Percentiles rank a stretch among this genome's conserved stretches.
Evolutionary conservation across 2,888 invertebrate genomes (phyloP).

Genomic region (Diaprepes abbreviatus): DNA sequence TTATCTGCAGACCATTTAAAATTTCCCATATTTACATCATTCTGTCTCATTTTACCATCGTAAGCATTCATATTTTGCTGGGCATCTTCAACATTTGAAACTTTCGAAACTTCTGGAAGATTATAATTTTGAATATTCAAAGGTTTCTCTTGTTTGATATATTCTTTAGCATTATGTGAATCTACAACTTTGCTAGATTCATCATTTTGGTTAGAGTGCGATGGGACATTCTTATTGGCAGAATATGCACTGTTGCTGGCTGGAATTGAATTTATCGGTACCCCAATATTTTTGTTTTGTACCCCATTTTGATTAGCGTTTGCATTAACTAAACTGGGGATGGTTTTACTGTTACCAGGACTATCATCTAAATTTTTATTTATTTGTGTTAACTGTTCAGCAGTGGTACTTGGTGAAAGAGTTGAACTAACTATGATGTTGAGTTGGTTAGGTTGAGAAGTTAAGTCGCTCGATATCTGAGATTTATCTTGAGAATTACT

Average conservation of each 20-base stretch:
- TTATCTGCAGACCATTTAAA: constrained; percentile 11
- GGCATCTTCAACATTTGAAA: constrained; percentile 4
- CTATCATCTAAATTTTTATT: constrained; percentile 4
- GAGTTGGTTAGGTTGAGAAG: not conserved
- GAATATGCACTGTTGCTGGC: constrained; percentile 9
- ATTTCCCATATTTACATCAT: not conserved
- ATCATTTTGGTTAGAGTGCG: not conserved
- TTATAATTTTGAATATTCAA: not conserved
- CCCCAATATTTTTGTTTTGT: constrained; percentile 33
- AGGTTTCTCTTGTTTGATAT: not conserved
- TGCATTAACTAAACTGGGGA: constrained; percentile 23
- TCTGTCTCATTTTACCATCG: not conserved
- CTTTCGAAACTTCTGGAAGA: constrained; percentile 6
- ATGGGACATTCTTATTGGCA: not conserved
- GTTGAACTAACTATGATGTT: not conserved
- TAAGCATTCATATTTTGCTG: not conserved
- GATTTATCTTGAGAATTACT: constrained; percentile 5
- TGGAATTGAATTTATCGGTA: constrained; percentile 37
- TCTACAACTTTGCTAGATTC: not conserved
- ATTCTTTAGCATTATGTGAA: not conserved
- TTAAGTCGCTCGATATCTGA: not conserved
- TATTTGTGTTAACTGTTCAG: not conserved
- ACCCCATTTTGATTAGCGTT: not conserved
- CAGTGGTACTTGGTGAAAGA: not conserved
- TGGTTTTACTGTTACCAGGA: constrained; percentile 27